Base-by-base conservation (phyloP, 2,797 vertebrate genomes). In the Lepus oiostolus region DNA sequence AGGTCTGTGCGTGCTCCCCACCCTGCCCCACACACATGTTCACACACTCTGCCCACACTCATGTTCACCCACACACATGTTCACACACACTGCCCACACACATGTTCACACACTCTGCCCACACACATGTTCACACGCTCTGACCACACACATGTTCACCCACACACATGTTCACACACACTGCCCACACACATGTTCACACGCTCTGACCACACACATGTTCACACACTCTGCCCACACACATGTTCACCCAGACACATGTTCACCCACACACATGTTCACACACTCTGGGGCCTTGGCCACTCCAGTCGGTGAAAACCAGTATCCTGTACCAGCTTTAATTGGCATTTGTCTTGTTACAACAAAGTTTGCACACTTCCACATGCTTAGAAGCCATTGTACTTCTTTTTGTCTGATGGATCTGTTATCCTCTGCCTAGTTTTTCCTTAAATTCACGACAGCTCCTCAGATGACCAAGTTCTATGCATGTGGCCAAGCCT, bases 31-130 rank as follows among this genome's bases (percentile, higher is more conserved):
- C 42, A 42, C 42, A 42, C 42, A 8, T 42, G 42, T 42, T 10
- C 54, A 7, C 0, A 13, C 0, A 0, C 28, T 21, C 14, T 0
- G 21, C 1, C 42, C 11, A 35, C 4, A 0, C 0, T 0, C 11
- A 0, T 17, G 13, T 24, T 42, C 42, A 42, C 42, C 42, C 42
- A 42, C 42, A 42, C 24, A 38, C 16, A 24, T 72, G 24, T 19
- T 10, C 54, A 7, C 0, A 17, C 0, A 0, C 28, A 14, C 14
- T 0, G 21, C 1, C 42, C 11, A 35, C 4, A 0, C 0, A 0
- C 11, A 0, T 17, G 13, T 42, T 42, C 42, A 42, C 7, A 42
- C 42, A 7, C 7, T 1, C 42, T 42, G 42, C 42, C 42, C 42
- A 8, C 42, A 42, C 7, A 42, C 42, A 42, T 42, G 42, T 42